These are phyloP conservation scores for Oedothorax gibbosus DNA, from an alignment of 1,140 invertebrate species.

Conservation along the genomic window DNA sequence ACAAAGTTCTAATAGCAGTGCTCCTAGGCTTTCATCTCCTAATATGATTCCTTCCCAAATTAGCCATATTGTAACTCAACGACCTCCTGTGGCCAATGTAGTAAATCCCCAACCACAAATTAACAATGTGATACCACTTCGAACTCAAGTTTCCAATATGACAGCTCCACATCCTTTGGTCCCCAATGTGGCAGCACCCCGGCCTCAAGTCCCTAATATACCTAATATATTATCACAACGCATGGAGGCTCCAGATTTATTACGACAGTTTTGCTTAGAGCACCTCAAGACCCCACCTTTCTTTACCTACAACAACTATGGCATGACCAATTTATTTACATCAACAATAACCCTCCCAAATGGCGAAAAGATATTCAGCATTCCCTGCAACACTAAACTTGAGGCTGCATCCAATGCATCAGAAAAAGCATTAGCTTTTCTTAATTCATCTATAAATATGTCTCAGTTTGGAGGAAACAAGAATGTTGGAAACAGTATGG, in stretches of 20 bases:
- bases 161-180: too few relatives aligned
- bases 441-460: background rate
- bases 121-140: too few relatives aligned
- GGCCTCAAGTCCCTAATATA: background rate
- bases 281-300: constrained; percentile 1
- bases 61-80: too few relatives aligned
- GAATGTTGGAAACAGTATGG: background rate
- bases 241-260: constrained; percentile 1
- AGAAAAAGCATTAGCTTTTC: constrained; percentile 32
- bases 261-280: constrained; percentile 9
- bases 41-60: too few relatives aligned
- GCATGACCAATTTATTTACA: constrained; percentile 6
- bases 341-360: constrained; percentile 46
- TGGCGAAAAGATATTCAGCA: constrained; percentile 43
- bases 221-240: background rate
- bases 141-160: too few relatives aligned
- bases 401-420: constrained; percentile 51
- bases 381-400: constrained; percentile 14
- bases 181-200: too few relatives aligned
- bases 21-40: too few relatives aligned
- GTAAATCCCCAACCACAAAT: too few relatives aligned
- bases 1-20: too few relatives aligned
- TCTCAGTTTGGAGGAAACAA: background rate
- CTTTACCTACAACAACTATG: constrained; percentile 37
- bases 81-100: too few relatives aligned